phyloP scores from a whole-genome alignment of 1,140 invertebrate genomes.

The Drosophila suzukii region DNA sequence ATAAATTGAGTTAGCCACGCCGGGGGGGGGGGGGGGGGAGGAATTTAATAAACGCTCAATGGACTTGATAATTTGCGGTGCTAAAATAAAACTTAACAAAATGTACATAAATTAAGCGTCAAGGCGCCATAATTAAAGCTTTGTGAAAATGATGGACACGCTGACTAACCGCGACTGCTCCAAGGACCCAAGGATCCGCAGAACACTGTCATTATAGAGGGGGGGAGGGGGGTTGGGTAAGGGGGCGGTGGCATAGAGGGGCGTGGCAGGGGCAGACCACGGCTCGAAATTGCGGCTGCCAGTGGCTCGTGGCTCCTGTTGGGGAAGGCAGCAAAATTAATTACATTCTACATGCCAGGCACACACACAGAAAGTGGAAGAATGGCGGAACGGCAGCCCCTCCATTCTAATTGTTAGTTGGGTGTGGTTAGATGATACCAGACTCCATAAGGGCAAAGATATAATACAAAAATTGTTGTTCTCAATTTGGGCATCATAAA shows the following conservation, averaged over 20 bases:
- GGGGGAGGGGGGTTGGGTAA: too few relatives aligned
- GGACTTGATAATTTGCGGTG: conserved; percentile 79
- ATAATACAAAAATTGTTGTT: conserved; percentile 6
- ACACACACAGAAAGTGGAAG: conserved; percentile 46
- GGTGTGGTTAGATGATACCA: conserved; percentile 25
- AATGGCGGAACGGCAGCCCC: neutral
- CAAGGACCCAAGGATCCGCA: conserved; percentile 18
- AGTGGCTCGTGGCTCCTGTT: conserved; percentile 42
- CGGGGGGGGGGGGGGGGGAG: neutral
- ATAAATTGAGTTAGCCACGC: conserved; percentile 6
- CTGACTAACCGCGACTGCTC: conserved; percentile 55
- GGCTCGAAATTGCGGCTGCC: conserved; percentile 39
- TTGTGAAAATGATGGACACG: conserved; percentile 71
- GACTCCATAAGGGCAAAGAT: neutral
- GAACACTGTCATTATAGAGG: conserved; percentile 41
- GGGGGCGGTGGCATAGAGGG: neutral
- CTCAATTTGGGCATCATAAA: neutral
- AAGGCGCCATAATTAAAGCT: conserved; percentile 77
- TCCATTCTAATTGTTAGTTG: conserved; percentile 37
- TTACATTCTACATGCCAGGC: conserved; percentile 77
- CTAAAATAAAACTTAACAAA: conserved; percentile 76
- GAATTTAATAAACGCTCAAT: conserved; percentile 76
- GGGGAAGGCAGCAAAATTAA: conserved; percentile 68
- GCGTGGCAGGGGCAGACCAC: conserved; percentile 1
- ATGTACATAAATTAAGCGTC: conserved; percentile 80